These are phyloP conservation scores for Lucinisca nassula DNA, from an alignment of 2,888 invertebrate species.

Conservation along the genomic window DNA sequence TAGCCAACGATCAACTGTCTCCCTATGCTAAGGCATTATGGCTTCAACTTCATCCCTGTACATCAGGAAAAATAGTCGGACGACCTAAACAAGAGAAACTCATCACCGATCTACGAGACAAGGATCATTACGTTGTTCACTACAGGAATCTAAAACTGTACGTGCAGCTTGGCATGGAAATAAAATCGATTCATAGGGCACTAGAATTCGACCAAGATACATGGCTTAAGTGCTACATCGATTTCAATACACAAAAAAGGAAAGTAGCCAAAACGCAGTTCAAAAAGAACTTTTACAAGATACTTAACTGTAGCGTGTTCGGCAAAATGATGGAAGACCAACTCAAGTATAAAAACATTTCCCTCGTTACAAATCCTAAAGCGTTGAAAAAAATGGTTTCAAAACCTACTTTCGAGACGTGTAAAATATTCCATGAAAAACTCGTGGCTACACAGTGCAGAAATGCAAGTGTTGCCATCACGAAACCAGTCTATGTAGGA, in stretches of 20 bases:
- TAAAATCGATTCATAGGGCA: conserved; percentile 66
- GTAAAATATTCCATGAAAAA: background rate
- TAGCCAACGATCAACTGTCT: background rate
- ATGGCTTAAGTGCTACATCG: conserved; percentile 86
- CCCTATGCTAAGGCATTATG: background rate
- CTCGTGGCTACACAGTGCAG: background rate
- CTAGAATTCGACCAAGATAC: conserved; percentile 68
- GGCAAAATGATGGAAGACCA: conserved; percentile 61
- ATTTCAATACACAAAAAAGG: conserved; percentile 72
- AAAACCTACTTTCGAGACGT: background rate
- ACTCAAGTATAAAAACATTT: background rate
- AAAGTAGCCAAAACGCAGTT: conserved; percentile 26
- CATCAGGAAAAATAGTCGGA: background rate
- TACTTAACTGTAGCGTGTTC: conserved; percentile 82
- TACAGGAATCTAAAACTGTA: conserved; percentile 38
- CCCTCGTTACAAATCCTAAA: background rate
- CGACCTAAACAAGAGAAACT: conserved; percentile 24
- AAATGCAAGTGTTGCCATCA: background rate
- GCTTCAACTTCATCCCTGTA: background rate
- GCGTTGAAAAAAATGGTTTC: background rate
- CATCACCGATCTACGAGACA: conserved; percentile 12
- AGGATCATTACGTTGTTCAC: conserved; percentile 25
- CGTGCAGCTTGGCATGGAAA: conserved; percentile 63
- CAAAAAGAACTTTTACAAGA: conserved; percentile 81
- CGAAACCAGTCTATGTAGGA: conserved; percentile 1